Evolutionary conservation across 1,140 invertebrate genomes (phyloP), one percentile per base, ranked within the genome.

Genomic region (Pseudomyrmex gracilis): DNA sequence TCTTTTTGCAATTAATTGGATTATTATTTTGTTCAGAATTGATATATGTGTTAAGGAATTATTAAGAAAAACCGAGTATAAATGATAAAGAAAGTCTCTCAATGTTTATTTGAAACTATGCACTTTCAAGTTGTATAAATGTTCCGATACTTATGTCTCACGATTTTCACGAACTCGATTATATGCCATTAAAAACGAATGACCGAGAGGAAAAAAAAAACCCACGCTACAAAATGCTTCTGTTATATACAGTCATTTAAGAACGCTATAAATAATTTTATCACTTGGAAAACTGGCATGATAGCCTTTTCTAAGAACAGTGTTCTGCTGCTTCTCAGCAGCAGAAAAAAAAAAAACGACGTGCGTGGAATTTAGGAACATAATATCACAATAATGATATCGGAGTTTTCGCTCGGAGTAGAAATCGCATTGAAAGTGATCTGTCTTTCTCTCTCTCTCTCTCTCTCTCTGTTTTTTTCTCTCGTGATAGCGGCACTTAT

Each of bases 211-310:
- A 7, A 22, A 68, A 7, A 22, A 68, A 20, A 12, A 24, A 78
- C 10, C 15, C 15, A 8, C 17, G 22, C 5, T 9, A 51, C 34
- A 34, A 24, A 66, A 55, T 47, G 22, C 57, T 66, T 70, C 73
- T 61, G 80, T 64, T 83, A 68, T 84, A 68, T 86, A 83, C 85
- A 80, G 85, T 87, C 74, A 78, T 57, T 60, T 20, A 49, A 15
- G 57, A 57, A 83, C 68, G 70, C 61, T 84, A 91, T 92, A 90
- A 93, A 93, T 92, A 92, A 92, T 93, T 89, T 90, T 91, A 91
- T 86, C 85, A 91, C 85, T 91, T 90, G 83, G 85, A 71, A 87
- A 93, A 93, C 91, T 90, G 90, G 91, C 87, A 90, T 87, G 86
- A 90, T 92, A 92, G 83, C 85, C 53, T 87, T 87, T 83, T 71